phyloP scores from a whole-genome alignment of 1,140 invertebrate species.

The Lordiphosa stackelbergi region DNA sequence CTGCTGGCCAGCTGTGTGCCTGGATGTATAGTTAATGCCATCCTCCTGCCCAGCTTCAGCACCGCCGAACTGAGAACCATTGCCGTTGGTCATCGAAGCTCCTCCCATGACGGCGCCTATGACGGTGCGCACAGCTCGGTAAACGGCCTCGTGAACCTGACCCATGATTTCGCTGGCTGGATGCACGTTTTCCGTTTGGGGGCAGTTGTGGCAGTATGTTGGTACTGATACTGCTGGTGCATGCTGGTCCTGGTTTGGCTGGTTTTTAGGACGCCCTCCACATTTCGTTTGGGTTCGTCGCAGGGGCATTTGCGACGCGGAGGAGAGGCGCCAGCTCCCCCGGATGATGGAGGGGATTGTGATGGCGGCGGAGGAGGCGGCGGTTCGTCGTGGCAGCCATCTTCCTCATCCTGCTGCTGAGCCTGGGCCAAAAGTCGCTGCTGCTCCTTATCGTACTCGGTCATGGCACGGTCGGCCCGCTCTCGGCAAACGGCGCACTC shows the following conservation, averaged over 20 bases:
- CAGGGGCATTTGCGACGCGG: conserved; percentile 51
- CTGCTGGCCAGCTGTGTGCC: not conserved
- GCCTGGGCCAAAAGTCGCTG: conserved; percentile 17
- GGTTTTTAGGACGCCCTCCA: conserved; percentile 9
- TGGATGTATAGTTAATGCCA: not conserved
- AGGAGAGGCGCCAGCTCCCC: not conserved
- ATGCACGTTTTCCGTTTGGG: conserved; percentile 25
- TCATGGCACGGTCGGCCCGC: conserved; percentile 34
- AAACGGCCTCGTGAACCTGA: conserved; percentile 39
- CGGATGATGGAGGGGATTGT: conserved; percentile 1
- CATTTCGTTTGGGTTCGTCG: conserved; percentile 26
- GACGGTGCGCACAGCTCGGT: conserved; percentile 36
- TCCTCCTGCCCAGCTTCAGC: not conserved
- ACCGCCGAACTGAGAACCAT: not conserved
- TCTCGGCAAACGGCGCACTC: conserved; percentile 44
- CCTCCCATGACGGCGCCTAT: conserved; percentile 32
- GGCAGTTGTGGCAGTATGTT: not conserved
- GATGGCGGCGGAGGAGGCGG: conserved; percentile 22
- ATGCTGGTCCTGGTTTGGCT: conserved; percentile 2
- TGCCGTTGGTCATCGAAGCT: not conserved
- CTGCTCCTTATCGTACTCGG: conserved; percentile 34
- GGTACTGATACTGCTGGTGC: conserved; percentile 4
- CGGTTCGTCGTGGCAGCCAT: conserved; percentile 11
- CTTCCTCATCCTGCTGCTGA: conserved; percentile 4
- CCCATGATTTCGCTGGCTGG: conserved; percentile 30